These are phyloP conservation scores for Cynaeus angustus DNA, from an alignment of 2,888 invertebrate species.

Conservation along the genomic window DNA sequence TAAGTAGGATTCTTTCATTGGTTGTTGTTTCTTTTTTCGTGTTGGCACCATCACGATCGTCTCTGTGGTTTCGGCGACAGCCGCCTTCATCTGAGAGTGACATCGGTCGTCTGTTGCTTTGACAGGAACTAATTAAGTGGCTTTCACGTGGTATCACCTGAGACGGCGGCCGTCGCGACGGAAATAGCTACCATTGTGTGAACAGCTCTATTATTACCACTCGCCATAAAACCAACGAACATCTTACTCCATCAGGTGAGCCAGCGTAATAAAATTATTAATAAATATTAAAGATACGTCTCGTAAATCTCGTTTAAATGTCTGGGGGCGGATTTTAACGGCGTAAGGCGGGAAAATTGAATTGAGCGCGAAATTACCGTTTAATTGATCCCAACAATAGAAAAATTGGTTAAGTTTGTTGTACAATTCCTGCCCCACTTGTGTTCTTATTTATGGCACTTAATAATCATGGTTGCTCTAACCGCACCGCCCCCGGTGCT, in stretches of 20 bases:
- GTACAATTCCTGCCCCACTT: neutral
- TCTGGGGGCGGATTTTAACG: conserved; percentile 12
- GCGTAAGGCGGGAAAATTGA: conserved; percentile 7
- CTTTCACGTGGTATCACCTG: conserved; percentile 65
- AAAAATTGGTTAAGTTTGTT: too few species aligned
- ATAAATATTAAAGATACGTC: conserved; percentile 18
- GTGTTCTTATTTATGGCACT: conserved; percentile 4
- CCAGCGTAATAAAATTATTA: conserved; percentile 31
- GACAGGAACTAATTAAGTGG: conserved; percentile 66
- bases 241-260: conserved; percentile 26
- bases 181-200: conserved; percentile 63
- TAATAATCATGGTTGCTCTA: neutral
- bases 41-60: neutral
- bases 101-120: conserved; percentile 58
- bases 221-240: conserved; percentile 23
- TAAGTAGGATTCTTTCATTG: neutral
- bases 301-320: conserved; percentile 9
- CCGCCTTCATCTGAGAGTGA: conserved; percentile 26
- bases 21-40: neutral
- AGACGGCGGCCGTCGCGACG: conserved; percentile 59
- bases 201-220: conserved; percentile 61
- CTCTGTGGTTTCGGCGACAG: conserved; percentile 19
- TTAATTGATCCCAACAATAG: conserved; percentile 1
- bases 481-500: conserved; percentile 3
- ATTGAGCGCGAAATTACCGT: conserved; percentile 2